A percentile compares a stretch with the other conserved stretches of the same genome.
These are phyloP conservation scores for Hylaeus anthracinus DNA, from an alignment of 1,140 invertebrate species.

Conservation along the genomic window DNA sequence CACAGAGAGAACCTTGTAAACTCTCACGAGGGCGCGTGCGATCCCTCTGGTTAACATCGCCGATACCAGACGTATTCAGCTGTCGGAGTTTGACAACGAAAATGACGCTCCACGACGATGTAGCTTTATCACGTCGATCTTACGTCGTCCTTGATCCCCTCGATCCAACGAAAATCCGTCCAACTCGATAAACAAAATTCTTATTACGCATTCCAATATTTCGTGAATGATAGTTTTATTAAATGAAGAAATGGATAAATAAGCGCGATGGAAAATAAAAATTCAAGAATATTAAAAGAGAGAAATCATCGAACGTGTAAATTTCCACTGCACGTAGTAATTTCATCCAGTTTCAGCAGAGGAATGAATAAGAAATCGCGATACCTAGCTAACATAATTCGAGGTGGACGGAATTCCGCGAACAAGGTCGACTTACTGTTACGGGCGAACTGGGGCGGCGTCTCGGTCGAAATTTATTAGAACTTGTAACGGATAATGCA, in stretches of 20 bases:
- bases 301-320: too few relatives aligned
- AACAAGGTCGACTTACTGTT: conserved; percentile 18
- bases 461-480: conserved; percentile 39
- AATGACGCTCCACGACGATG: too few relatives aligned
- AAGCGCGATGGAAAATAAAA: too few relatives aligned
- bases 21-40: not conserved
- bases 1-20: not conserved
- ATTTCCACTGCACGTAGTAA: not conserved
- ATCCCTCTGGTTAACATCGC: conserved; percentile 2
- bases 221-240: too few relatives aligned
- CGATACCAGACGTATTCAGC: conserved; percentile 3
- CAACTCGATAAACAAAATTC: too few relatives aligned
- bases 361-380: not conserved
- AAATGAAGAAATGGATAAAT: too few relatives aligned
- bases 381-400: not conserved
- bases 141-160: too few relatives aligned
- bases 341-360: not conserved
- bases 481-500: conserved; percentile 43
- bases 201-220: too few relatives aligned
- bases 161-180: not conserved
- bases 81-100: not conserved
- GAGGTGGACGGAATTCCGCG: not conserved
- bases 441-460: not conserved
- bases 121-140: not conserved
- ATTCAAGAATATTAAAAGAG: too few relatives aligned